Percentiles rank a stretch among this genome's conserved stretches.
Conservation (phyloP, 2,113 vertebrate genomes). For the Charadrius vociferus region DNA sequence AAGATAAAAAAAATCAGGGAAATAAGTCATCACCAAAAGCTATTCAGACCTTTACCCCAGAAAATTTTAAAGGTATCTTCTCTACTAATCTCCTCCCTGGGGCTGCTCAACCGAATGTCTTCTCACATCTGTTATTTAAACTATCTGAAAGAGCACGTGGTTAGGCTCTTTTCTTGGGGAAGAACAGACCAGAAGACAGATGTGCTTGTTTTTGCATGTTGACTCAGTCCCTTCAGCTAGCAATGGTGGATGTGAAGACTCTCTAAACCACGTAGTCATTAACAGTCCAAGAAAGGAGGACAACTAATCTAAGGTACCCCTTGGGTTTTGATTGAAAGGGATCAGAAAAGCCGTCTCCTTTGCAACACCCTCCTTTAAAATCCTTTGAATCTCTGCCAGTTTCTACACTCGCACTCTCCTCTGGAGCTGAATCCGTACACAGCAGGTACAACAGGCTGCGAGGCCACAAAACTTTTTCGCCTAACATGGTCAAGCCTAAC, state of each 20-base stretch:
- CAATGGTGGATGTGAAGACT: background rate
- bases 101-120: background rate
- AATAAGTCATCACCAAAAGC: background rate
- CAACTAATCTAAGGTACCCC: background rate
- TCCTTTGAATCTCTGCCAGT: background rate
- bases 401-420: background rate
- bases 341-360: background rate
- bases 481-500: background rate
- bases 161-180: background rate
- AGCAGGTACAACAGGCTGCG: background rate
- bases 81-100: background rate
- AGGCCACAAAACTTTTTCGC: background rate
- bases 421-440: background rate
- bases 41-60: background rate
- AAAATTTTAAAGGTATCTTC: background rate
- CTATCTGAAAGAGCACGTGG: fast-evolving
- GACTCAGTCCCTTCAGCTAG: background rate
- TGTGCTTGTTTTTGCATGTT: background rate
- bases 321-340: background rate
- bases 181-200: background rate
- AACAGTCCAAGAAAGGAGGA: background rate
- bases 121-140: background rate
- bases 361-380: background rate
- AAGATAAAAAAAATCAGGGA: background rate
- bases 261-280: background rate